Evolutionary conservation across 2,888 invertebrate species (phyloP), one percentile per base, ranked within the genome.

Genomic region (Sesamia inferens): DNA sequence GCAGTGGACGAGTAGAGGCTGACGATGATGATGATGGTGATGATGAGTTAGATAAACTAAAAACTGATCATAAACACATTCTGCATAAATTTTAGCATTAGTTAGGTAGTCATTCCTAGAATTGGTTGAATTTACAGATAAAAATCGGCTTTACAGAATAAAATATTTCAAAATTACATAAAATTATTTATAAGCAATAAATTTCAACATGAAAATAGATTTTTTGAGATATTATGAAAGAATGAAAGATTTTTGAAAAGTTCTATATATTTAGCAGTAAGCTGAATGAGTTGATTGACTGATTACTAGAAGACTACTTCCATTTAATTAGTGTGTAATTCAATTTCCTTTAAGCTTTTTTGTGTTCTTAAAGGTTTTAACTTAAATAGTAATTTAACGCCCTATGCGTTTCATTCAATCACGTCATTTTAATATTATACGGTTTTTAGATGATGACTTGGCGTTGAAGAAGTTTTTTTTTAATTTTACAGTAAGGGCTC

Each of bases 371-470:
- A 67, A 55, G n/a, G 24, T 71, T n/a, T 68, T 11, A 19, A 22
- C 42, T 24, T 57, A 65, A 71, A 70, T 65, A 75, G 70, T 64
- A 81, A 85, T 85, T 82, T 69, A 70, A 78, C 85, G 85, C 76
- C 65, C 65, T 70, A 39, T n/a, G 77, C 69, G 64, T 72, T 67
- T 76, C 64, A 71, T 71, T 62, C 3, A 31, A 66, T 79, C 69
- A 51, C 48, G 68, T 75, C 11, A 63, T 76, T 78, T 66, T n/a
- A 44, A 42, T 73, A 66, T 80, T 76, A 70, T 51, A 76, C 71
- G 79, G 68, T 75, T 73, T 66, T 71, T 70, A 19, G 16, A 11
- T 57, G 57, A 58, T 58, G 31, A 58, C 11, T 58, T 31, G 58
- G 31, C 66, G n/a, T 39, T 39, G 7, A 39, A n/a, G 42, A 62